Percentiles rank a stretch among this genome's conserved stretches.
phyloP scores from a whole-genome alignment of 2,113 vertebrate genomes.

The Taxidea taxus region DNA sequence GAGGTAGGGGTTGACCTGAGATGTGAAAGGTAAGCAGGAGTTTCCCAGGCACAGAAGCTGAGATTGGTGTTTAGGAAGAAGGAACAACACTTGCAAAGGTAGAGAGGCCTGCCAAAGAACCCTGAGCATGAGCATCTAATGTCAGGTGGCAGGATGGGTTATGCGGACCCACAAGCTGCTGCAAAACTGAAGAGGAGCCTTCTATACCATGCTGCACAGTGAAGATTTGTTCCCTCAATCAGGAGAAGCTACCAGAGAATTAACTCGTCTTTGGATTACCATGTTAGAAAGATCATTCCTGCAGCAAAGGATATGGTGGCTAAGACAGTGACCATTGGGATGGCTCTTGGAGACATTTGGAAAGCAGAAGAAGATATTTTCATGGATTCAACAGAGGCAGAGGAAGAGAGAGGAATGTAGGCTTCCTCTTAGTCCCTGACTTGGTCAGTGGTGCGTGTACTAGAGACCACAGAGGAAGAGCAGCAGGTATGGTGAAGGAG shows the following conservation, averaged over 20 bases:
- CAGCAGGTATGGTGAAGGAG: background rate
- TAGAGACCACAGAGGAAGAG: background rate
- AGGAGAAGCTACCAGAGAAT: background rate
- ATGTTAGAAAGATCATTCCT: background rate
- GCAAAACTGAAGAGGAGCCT: background rate
- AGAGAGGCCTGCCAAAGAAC: background rate
- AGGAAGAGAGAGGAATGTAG: background rate
- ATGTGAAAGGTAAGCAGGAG: background rate
- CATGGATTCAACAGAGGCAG: background rate
- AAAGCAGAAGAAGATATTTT: background rate
- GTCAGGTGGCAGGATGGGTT: background rate
- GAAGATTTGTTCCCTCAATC: background rate
- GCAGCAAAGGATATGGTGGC: background rate
- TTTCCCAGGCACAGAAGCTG: background rate
- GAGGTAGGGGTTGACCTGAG: background rate
- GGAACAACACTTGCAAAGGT: background rate
- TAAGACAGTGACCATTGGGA: background rate
- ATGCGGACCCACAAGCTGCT: fast-evolving
- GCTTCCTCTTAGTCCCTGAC: background rate
- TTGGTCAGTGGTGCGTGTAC: background rate
- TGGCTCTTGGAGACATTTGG: background rate
- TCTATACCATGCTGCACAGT: background rate
- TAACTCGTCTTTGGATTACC: background rate
- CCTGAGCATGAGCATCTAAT: background rate
- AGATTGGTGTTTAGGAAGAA: background rate